phyloP scores from a whole-genome alignment of 92 coral and sea anemone genomes.

The Palythoa grandis region DNA sequence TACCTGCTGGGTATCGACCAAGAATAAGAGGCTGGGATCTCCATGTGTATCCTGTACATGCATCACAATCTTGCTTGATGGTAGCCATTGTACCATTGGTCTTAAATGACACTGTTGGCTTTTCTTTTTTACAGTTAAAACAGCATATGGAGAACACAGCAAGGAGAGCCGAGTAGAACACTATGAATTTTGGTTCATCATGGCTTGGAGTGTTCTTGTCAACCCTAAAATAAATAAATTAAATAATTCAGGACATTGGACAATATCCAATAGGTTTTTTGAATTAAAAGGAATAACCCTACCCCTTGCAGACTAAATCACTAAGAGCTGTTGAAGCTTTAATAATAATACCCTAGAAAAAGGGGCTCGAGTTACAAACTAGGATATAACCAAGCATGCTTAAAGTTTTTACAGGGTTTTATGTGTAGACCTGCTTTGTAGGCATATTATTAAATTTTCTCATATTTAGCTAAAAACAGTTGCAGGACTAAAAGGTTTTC shows the following conservation, averaged over 20 bases:
- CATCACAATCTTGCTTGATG: constrained; percentile 47
- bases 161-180: constrained; percentile 37
- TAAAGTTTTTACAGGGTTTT: too few relatives aligned
- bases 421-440: neutral
- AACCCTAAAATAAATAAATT: neutral
- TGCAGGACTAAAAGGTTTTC: too few relatives aligned
- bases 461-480: neutral
- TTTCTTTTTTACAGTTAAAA: constrained; percentile 44
- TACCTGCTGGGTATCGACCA: constrained; percentile 55
- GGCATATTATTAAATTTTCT: neutral
- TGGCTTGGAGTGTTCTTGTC: neutral
- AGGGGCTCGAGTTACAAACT: neutral
- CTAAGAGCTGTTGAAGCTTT: neutral
- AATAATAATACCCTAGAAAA: neutral
- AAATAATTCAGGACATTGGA: neutral
- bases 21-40: constrained; percentile 52
- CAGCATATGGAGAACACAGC: constrained; percentile 48
- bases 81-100: constrained; percentile 62
- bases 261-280: neutral
- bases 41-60: constrained; percentile 53
- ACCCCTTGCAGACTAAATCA: neutral
- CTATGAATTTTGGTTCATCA: constrained; percentile 28
- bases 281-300: neutral
- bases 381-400: neutral
- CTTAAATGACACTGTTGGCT: constrained; percentile 43